Conservation (phyloP, 2,888 invertebrate species). For the Nephrotoma guestfalica region DNA sequence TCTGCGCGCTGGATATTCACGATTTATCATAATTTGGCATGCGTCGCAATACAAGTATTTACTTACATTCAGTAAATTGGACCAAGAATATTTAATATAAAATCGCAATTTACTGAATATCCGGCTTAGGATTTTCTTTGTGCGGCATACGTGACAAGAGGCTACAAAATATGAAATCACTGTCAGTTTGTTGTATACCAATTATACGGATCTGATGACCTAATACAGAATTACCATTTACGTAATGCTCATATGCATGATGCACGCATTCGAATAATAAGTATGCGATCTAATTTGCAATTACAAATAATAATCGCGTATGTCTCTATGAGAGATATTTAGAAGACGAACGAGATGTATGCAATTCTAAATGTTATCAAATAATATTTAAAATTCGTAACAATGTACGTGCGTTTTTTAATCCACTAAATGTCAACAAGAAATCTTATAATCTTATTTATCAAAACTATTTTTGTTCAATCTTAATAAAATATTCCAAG, state of each 20-base stretch:
- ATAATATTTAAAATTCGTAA: too few relatives aligned
- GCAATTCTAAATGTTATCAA: too few relatives aligned
- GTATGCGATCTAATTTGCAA: background rate
- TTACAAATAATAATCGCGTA: too few relatives aligned
- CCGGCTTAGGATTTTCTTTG: background rate
- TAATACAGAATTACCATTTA: background rate
- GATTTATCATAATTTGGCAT: background rate
- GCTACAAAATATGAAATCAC: background rate
- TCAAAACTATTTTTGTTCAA: too few relatives aligned
- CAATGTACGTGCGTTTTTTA: too few relatives aligned
- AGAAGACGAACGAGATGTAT: too few relatives aligned
- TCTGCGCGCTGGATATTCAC: background rate
- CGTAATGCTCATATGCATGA: background rate
- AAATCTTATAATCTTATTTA: too few relatives aligned
- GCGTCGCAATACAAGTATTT: background rate
- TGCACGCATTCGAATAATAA: background rate
- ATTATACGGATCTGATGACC: background rate
- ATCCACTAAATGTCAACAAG: too few relatives aligned
- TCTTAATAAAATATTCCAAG: too few relatives aligned
- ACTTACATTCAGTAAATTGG: background rate
- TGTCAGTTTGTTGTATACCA: background rate
- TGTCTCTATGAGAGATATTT: too few relatives aligned
- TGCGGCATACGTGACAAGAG: background rate
- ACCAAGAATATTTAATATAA: background rate
- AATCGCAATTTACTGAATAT: background rate